Evolutionary conservation across 2,797 vertebrate genomes (phyloP), one percentile per base, ranked within the genome.

Genomic region (Hyperoplus immaculatus): DNA sequence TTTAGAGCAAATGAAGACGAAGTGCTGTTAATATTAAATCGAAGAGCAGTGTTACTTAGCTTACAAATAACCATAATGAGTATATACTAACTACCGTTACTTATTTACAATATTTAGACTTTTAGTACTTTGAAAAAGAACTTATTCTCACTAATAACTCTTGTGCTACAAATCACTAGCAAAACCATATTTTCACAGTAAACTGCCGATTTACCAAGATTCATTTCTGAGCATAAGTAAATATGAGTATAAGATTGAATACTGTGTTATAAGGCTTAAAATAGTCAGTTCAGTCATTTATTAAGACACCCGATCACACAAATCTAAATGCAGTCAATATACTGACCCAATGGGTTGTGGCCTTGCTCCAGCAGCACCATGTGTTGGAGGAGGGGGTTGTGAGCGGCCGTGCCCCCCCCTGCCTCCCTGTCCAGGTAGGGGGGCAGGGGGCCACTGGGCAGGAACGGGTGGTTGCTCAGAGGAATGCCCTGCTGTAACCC

Each of bases 351-450:
- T 61, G 97, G 92, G 0, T 95, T 95, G 93, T 97, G 97, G 59
- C 96, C 94, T 91, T 97, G 97, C 87, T 99, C 98, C 95, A 99
- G 92, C 38, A 98, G 89, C 54, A 97, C 97, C 97, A 98, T 97
- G 94, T 98, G 98, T 83, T 98, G 97, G 72, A 98, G 95, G 2
- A 99, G 96, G 51, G 97, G 95, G 94, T 92, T 97, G 87, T 98
- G 98, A 42, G 95, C 83, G 38, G 84, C 88, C 0, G 95, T 85
- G 61, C 84, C 83, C 75, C 93, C 90, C 68, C 69, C 88, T 0
- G 93, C 92, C 0, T 98, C 97, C 68, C 96, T 95, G 80, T 99
- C 97, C 92, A 98, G 89, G 95, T 98, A 99, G 42, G 97, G 94
- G 66, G 97, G 90, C 87, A 99, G 96, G 94, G 98, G 98, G 76